A percentile compares a stretch with the other conserved stretches of the same genome.
Evolutionary conservation across 64 coral and sea anemone species (phyloP).

Genomic region (Pocillopora damicornis): DNA sequence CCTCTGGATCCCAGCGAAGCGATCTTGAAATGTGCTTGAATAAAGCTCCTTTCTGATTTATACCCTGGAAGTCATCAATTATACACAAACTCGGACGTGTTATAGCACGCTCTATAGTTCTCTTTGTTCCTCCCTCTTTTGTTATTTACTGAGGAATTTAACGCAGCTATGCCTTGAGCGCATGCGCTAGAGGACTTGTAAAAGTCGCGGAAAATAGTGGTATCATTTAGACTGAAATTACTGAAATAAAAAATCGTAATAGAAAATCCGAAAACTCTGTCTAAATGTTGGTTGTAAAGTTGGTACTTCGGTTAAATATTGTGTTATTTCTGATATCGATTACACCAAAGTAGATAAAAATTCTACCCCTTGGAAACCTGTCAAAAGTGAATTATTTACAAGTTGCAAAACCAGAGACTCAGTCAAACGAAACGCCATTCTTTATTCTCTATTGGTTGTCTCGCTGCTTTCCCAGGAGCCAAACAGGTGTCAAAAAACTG

Average conservation of each 20-base stretch:
- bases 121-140: background rate
- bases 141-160: conserved; percentile 21
- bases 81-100: conserved; percentile 54
- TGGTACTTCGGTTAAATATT: background rate
- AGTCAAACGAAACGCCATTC: background rate
- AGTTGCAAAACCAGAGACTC: conserved; percentile 25
- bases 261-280: background rate
- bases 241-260: background rate
- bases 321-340: background rate
- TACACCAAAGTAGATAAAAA: background rate
- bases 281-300: background rate
- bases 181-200: background rate
- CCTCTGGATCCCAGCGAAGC: conserved; percentile 45
- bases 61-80: conserved; percentile 54
- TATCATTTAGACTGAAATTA: too few species aligned
- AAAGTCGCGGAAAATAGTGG: background rate
- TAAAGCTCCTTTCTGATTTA: conserved; percentile 46
- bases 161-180: conserved; percentile 5
- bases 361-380: background rate
- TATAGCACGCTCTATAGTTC: conserved; percentile 25
- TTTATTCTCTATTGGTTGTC: conserved; percentile 33
- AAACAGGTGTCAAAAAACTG: conserved; percentile 31
- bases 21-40: conserved; percentile 69
- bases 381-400: conserved; percentile 21
- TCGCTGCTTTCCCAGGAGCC: conserved; percentile 4